phyloP scores from a whole-genome alignment of 1,140 invertebrate species.

The Belonocnema kinseyi region DNA sequence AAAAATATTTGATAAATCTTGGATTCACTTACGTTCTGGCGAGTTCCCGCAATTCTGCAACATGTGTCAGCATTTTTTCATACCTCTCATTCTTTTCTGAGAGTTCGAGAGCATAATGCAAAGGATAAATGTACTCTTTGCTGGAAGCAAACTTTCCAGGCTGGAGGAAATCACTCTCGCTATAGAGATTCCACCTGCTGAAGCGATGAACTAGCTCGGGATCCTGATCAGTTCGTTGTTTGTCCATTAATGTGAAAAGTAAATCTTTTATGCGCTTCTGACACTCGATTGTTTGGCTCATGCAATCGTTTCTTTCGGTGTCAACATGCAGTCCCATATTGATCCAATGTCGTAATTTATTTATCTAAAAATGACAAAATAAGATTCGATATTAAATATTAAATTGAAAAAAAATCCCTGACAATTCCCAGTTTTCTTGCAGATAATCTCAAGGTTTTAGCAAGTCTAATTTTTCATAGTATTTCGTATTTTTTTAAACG shows the following conservation, averaged over 20 bases:
- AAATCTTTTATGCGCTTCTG: conserved; percentile 59
- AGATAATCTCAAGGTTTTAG: too few relatives aligned
- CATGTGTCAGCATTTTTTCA: conserved; percentile 56
- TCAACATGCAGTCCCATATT: conserved; percentile 58
- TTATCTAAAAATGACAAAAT: conserved; percentile 59
- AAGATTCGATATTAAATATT: conserved; percentile 1
- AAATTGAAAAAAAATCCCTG: neutral
- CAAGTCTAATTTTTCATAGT: too few relatives aligned
- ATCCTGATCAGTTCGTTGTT: conserved; percentile 39
- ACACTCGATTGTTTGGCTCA: conserved; percentile 51
- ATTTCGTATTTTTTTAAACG: too few relatives aligned
- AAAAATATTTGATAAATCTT: too few relatives aligned
- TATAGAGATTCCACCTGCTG: conserved; percentile 61
- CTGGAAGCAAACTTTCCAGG: conserved; percentile 57
- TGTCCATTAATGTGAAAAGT: conserved; percentile 56
- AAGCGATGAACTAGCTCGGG: conserved; percentile 44
- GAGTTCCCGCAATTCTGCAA: conserved; percentile 53
- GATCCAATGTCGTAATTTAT: conserved; percentile 70
- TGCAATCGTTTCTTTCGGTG: conserved; percentile 28
- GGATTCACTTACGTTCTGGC: conserved; percentile 56
- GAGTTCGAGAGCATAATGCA: conserved; percentile 77
- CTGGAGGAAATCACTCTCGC: conserved; percentile 54
- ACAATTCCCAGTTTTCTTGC: too few relatives aligned
- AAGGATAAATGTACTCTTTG: conserved; percentile 76
- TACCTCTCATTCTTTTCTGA: conserved; percentile 42